A percentile compares a stretch with the other conserved stretches of the same genome.
phyloP scores from a whole-genome alignment of 2,113 vertebrate genomes.

The Chloropsis cyanopogon region DNA sequence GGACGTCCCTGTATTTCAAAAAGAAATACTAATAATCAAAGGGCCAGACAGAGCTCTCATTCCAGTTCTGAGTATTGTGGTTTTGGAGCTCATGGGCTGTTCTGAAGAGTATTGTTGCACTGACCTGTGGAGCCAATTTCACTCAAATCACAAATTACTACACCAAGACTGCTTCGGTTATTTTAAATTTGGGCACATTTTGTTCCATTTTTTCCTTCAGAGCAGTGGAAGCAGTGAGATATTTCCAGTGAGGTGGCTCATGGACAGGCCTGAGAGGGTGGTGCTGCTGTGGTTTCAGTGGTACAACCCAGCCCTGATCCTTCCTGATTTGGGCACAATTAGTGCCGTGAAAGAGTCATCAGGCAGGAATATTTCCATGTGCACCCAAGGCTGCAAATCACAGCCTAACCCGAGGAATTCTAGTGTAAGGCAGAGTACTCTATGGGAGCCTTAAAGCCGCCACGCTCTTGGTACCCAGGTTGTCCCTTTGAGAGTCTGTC shows the following conservation, averaged over 20 bases:
- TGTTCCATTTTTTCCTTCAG: neutral
- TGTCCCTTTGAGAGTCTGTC: neutral
- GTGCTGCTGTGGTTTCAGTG: neutral
- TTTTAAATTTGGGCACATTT: neutral
- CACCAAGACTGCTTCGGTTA: neutral
- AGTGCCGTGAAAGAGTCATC: neutral
- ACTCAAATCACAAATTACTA: neutral
- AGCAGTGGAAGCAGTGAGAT: neutral
- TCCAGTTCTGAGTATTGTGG: neutral
- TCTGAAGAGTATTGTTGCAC: neutral
- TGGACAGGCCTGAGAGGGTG: neutral
- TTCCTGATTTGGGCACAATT: neutral
- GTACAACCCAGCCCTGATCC: neutral
- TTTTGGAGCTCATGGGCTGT: neutral
- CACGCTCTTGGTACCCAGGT: accelerated
- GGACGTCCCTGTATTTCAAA: neutral
- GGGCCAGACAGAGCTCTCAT: neutral
- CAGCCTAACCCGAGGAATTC: neutral
- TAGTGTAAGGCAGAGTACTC: neutral
- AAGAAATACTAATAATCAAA: neutral
- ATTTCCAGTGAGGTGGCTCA: neutral
- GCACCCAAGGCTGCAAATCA: neutral
- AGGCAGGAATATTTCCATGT: neutral
- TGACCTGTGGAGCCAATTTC: neutral
- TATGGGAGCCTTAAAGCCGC: neutral